These are phyloP conservation scores for Corvus moneduloides DNA, from an alignment of 2,113 vertebrate genomes.

Conservation along the genomic window DNA sequence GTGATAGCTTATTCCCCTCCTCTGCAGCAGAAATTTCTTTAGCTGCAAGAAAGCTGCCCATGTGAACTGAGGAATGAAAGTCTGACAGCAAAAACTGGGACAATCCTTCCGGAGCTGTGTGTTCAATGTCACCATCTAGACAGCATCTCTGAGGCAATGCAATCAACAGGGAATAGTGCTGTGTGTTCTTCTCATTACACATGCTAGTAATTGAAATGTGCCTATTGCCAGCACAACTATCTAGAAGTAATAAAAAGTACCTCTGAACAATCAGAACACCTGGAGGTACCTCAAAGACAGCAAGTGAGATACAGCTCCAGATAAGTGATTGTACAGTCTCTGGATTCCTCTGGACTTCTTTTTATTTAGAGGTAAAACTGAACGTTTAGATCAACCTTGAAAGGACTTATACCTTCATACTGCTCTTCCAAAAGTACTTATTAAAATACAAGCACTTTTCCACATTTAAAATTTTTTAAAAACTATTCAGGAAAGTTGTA, in stretches of 20 bases:
- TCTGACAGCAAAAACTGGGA: slow-evolving; percentile 46
- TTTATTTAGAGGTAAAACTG: background rate
- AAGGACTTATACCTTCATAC: background rate
- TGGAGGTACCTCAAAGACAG: background rate
- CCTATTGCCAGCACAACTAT: background rate
- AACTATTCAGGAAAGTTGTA: background rate
- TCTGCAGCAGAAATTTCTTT: slow-evolving; percentile 1
- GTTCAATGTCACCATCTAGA: background rate
- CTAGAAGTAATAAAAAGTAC: background rate
- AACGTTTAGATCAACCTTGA: background rate
- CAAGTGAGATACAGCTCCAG: background rate
- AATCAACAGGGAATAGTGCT: background rate
- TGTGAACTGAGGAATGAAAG: background rate
- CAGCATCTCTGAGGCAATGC: background rate
- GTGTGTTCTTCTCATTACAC: slow-evolving; percentile 38
- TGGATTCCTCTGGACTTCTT: background rate
- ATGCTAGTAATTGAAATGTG: slow-evolving; percentile 9
- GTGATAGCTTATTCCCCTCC: background rate
- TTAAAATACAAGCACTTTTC: background rate
- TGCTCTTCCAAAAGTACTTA: background rate
- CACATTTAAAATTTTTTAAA: background rate
- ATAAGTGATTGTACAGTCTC: background rate
- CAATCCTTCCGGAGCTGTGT: background rate
- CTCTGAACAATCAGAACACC: background rate
- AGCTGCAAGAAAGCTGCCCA: slow-evolving; percentile 14